Base-by-base conservation (phyloP, 2,797 vertebrate species). In the Sandelia bainsii region DNA sequence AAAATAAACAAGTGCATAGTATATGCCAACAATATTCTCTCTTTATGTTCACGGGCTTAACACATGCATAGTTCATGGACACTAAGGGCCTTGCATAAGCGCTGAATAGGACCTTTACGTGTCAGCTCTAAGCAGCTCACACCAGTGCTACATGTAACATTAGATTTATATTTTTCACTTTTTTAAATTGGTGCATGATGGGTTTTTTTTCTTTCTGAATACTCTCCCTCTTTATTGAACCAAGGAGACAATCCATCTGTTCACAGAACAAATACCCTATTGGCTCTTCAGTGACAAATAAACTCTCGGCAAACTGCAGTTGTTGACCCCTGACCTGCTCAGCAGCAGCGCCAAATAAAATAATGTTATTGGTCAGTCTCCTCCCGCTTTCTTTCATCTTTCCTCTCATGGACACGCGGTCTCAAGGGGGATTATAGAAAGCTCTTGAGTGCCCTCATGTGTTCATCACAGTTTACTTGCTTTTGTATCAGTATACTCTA, bases 371-470 rank as follows among this genome's bases (percentile, higher is more conserved):
- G 32, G 63, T 86, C 78, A 62, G 75, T 59, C 77, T 75, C 73
- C 68, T 63, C 79, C 75, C 73, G 65, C 66, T 75, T 83, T 52
- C 67, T 51, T 48, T 70, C 68, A 57, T 72, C 46, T 70, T 82
- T 57, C 54, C 62, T 75, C 68, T 42, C 40, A 34, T 25, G 54
- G 64, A 53, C 54, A 5, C 42, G 8, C 27, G 3, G 66, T 83
- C 86, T 91, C 85, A 0, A 50, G 79, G 81, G 81, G 67, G 10
- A 0, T 16, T 68, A 72, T 70, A 44, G 54, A 77, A 82, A 91
- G 92, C 88, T 90, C 89, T 81, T 83, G 87, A 89, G 87, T 91
- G 91, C 92, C 93, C 85, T 86, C 91, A 65, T 91, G 92, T 92
- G 93, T 88, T 85, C 80, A 60, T 52, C 66, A 29, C 39, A 42